phyloP scores from a whole-genome alignment of 2,888 invertebrate species.

The Orthonevra nobilis region DNA sequence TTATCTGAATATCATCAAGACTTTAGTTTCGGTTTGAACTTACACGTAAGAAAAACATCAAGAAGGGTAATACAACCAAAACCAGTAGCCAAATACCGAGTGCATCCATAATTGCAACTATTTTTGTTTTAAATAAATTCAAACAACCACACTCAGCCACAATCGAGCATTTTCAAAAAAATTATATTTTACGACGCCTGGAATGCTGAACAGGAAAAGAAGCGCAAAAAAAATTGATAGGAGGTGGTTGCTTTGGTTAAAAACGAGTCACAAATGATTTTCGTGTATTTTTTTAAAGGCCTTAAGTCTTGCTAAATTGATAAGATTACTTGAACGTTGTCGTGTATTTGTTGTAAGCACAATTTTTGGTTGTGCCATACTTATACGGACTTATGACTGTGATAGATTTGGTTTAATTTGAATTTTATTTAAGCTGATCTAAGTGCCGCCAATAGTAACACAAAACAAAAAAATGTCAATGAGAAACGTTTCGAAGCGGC shows the following conservation, averaged over 20 bases:
- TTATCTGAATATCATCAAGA: neutral
- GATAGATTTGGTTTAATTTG: conserved; percentile 33
- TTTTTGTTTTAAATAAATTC: neutral
- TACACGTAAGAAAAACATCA: conserved; percentile 39
- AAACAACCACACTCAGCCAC: neutral
- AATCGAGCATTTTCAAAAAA: conserved; percentile 29
- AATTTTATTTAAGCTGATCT: conserved; percentile 9
- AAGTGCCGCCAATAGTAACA: conserved; percentile 1
- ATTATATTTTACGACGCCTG: too few species aligned
- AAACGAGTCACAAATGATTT: conserved; percentile 20
- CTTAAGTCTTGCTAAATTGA: conserved; percentile 31
- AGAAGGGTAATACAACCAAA: conserved; percentile 35
- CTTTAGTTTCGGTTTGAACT: neutral
- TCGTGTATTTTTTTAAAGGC: conserved; percentile 6
- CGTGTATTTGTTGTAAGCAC: neutral
- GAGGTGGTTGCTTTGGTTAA: neutral
- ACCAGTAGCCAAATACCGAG: conserved; percentile 45
- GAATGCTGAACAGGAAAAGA: too few species aligned
- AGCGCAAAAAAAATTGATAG: too few species aligned
- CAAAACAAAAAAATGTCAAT: neutral
- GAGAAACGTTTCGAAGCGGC: too few species aligned
- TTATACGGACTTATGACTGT: conserved; percentile 21
- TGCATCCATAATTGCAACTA: conserved; percentile 33
- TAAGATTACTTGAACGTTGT: conserved; percentile 47
- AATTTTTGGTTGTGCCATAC: neutral